phyloP scores from a whole-genome alignment of 2,888 invertebrate species.

The Acleris literana region DNA sequence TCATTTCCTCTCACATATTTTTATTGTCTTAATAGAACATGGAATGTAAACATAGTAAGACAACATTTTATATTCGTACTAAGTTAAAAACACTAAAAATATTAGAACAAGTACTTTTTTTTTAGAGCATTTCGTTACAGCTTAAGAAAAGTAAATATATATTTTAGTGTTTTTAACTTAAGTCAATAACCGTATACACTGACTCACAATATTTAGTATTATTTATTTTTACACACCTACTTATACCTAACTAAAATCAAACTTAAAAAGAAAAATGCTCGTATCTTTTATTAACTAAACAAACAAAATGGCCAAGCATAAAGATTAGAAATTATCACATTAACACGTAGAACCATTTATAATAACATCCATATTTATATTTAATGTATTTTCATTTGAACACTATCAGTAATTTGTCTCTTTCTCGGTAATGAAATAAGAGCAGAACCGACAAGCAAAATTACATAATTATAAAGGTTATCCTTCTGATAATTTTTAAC shows the following conservation, averaged over 20 bases:
- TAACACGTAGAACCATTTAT: constrained; percentile 7
- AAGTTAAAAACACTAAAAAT: background rate
- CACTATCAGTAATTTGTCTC: too few relatives aligned
- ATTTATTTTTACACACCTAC: constrained; percentile 14
- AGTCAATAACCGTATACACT: background rate
- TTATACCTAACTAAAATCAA: constrained; percentile 10
- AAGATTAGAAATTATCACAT: constrained; percentile 32
- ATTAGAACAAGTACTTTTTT: background rate
- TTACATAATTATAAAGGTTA: too few relatives aligned
- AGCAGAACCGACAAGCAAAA: too few relatives aligned
- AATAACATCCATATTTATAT: background rate
- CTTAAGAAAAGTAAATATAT: too few relatives aligned
- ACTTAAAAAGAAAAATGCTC: constrained; percentile 30
- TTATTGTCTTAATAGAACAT: constrained; percentile 31
- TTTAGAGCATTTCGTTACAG: too few relatives aligned
- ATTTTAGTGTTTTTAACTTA: background rate
- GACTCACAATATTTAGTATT: constrained; percentile 1
- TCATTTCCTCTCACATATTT: constrained; percentile 5
- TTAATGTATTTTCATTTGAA: background rate
- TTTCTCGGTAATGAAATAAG: too few relatives aligned
- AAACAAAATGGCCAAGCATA: constrained; percentile 32
- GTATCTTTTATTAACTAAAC: constrained; percentile 5
- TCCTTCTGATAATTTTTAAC: too few relatives aligned
- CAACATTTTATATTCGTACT: background rate
- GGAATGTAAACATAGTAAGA: constrained; percentile 29